phyloP scores from a whole-genome alignment of 2,113 vertebrate genomes.

The Hemiscyllium ocellatum region DNA sequence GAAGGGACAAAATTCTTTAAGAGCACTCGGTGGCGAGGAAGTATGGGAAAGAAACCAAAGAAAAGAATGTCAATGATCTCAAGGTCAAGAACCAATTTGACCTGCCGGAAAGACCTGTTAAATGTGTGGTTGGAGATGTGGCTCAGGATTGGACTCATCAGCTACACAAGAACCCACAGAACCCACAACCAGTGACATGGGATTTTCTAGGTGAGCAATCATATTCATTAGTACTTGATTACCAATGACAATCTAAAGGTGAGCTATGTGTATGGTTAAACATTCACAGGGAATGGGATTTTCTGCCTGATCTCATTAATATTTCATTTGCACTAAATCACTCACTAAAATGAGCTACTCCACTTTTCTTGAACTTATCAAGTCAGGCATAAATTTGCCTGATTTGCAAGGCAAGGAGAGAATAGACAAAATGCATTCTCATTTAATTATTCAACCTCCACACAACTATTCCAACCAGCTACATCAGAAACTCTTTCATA shows the following conservation, averaged over 20 bases:
- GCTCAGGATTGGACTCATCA: too few relatives aligned
- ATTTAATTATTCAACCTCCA: neutral
- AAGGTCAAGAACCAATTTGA: too few relatives aligned
- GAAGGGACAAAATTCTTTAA: too few relatives aligned
- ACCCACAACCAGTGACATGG: too few relatives aligned
- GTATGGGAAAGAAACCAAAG: too few relatives aligned
- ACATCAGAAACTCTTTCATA: neutral
- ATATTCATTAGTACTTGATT: too few relatives aligned
- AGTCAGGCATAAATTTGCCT: neutral
- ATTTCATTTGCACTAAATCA: neutral
- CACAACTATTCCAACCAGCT: neutral
- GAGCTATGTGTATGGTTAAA: neutral
- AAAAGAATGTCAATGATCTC: too few relatives aligned
- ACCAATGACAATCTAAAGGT: neutral
- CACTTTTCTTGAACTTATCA: neutral
- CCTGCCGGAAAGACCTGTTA: too few relatives aligned
- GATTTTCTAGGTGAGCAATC: too few relatives aligned
- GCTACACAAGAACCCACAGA: too few relatives aligned
- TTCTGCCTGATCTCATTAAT: neutral
- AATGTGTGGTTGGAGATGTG: too few relatives aligned
- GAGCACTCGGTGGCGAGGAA: too few relatives aligned
- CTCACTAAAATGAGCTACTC: neutral
- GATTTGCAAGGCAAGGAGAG: neutral
- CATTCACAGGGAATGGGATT: neutral
- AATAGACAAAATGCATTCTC: neutral